These are phyloP conservation scores for Alloscopus bannaensis DNA, from an alignment of 2,888 invertebrate species.

Conservation along the genomic window DNA sequence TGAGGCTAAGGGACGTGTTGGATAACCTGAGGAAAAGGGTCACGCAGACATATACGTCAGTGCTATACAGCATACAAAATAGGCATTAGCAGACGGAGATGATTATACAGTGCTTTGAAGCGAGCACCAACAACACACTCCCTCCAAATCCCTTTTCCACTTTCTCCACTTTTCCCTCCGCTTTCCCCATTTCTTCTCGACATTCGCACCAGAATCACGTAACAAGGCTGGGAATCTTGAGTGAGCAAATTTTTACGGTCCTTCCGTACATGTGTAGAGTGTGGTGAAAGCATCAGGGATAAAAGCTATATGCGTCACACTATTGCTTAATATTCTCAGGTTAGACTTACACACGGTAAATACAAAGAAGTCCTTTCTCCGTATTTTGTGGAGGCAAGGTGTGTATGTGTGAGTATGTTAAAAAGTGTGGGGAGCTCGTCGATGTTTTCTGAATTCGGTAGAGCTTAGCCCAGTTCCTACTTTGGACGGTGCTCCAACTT, in stretches of 20 bases:
- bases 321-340: too few relatives aligned
- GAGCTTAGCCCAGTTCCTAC: neutral
- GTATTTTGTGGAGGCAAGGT: too few relatives aligned
- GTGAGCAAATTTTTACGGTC: neutral
- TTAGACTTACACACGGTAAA: too few relatives aligned
- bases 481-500: too few relatives aligned
- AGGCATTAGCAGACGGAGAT: conserved; percentile 8
- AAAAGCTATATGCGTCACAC: too few relatives aligned
- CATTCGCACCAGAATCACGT: conserved; percentile 17
- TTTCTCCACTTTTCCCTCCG: conserved; percentile 8
- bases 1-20: neutral
- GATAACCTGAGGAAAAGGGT: neutral
- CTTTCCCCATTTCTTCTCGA: neutral
- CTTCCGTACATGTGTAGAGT: too few relatives aligned
- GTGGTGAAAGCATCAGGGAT: too few relatives aligned
- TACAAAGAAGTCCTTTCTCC: too few relatives aligned
- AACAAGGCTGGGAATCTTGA: neutral
- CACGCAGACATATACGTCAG: neutral
- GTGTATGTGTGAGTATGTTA: too few relatives aligned
- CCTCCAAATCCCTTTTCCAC: neutral
- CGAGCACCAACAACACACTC: neutral
- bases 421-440: too few relatives aligned
- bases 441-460: neutral
- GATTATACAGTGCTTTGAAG: conserved; percentile 28
- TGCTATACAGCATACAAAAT: neutral